phyloP scores from a whole-genome alignment of 1,140 invertebrate genomes.

The Drosophila athabasca region DNA sequence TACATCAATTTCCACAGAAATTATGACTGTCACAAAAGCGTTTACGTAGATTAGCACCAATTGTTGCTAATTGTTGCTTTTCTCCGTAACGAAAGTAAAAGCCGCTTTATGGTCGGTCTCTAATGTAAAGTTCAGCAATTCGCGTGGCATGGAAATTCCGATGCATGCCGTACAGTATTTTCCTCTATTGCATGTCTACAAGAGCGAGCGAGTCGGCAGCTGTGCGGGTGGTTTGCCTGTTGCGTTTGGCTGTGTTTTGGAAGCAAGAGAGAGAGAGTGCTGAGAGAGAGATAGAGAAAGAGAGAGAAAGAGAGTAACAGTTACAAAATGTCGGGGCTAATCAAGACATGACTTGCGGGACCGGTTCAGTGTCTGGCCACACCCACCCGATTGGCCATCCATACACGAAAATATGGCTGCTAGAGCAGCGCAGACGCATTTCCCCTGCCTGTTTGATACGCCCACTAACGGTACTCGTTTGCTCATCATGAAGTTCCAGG shows the following conservation, averaged over 20 bases:
- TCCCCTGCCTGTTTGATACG: constrained; percentile 50
- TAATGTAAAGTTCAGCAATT: constrained; percentile 25
- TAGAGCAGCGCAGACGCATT: constrained; percentile 56
- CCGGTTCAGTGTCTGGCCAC: constrained; percentile 33
- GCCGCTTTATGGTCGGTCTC: constrained; percentile 17
- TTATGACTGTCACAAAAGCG: constrained; percentile 2
- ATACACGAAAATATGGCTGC: constrained; percentile 62
- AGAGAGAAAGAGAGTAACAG: constrained; percentile 40
- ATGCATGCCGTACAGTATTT: constrained; percentile 6
- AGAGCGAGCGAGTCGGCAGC: constrained; percentile 13
- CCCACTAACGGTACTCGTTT: constrained; percentile 44
- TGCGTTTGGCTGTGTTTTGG: constrained; percentile 36
- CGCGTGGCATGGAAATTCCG: constrained; percentile 23
- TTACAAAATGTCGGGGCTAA: constrained; percentile 76
- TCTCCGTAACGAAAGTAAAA: constrained; percentile 52
- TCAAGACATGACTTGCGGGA: constrained; percentile 45
- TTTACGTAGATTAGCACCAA: constrained; percentile 4
- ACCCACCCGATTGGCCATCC: constrained; percentile 59
- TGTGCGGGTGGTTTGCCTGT: constrained; percentile 64
- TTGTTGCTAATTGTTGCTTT: constrained; percentile 19
- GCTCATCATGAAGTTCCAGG: constrained; percentile 48
- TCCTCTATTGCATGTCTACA: background rate
- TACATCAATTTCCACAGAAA: constrained; percentile 5
- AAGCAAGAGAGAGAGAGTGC: constrained; percentile 1
- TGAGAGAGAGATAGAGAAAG: constrained; percentile 12